These are phyloP conservation scores for Catalaphyllia jardinei DNA, from an alignment of 64 coral and sea anemone genomes.

Conservation along the genomic window DNA sequence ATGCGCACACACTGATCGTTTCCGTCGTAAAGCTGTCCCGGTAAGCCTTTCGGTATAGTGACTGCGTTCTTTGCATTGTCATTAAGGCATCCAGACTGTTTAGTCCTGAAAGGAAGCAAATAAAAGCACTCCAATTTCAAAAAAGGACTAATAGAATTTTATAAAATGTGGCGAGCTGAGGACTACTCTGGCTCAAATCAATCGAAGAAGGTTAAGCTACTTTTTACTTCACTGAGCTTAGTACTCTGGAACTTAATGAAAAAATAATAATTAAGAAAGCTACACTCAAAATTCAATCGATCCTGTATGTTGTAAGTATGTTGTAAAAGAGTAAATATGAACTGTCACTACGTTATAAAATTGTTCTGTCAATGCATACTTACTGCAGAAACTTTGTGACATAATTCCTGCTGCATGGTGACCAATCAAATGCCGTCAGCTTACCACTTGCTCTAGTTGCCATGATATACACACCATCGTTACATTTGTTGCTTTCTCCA, in stretches of 20 bases:
- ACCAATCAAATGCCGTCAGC: constrained; percentile 79
- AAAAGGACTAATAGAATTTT: too few species aligned
- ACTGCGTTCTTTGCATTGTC: constrained; percentile 60
- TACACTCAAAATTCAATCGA: too few species aligned
- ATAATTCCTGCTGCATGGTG: constrained; percentile 86
- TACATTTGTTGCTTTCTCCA: constrained; percentile 45
- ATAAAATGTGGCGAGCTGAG: too few species aligned
- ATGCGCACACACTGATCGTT: constrained; percentile 78
- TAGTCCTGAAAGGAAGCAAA: constrained; percentile 30
- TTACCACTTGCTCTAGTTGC: constrained; percentile 72
- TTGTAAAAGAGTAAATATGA: neutral
- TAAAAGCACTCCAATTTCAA: neutral
- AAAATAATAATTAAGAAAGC: too few species aligned
- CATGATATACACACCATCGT: constrained; percentile 87
- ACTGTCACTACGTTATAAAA: neutral
- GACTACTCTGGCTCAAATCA: too few species aligned
- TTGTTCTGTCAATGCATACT: neutral
- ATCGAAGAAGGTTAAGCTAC: too few species aligned
- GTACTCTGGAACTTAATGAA: too few species aligned
- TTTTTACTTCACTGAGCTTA: too few species aligned
- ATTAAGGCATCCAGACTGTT: constrained; percentile 80
- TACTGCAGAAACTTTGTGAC: constrained; percentile 82
- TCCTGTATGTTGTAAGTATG: too few species aligned
- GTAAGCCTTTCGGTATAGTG: constrained; percentile 24
- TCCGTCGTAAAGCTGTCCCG: constrained; percentile 75